These are phyloP conservation scores for Pediacus dermestoides DNA, from an alignment of 2,888 invertebrate genomes.

Conservation along the genomic window DNA sequence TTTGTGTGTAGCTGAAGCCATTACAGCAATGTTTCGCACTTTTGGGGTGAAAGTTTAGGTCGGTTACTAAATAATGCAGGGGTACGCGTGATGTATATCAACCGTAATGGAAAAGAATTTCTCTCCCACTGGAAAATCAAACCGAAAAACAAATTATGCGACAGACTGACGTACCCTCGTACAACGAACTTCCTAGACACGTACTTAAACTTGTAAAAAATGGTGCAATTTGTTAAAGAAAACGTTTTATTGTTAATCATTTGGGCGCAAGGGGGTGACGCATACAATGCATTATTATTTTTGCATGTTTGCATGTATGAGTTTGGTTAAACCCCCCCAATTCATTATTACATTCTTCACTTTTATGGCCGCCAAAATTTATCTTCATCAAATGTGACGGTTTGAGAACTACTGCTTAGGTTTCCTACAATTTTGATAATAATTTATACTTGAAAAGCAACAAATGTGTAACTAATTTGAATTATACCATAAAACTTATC, in stretches of 20 bases:
- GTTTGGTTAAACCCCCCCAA: too few relatives aligned
- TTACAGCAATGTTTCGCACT: conserved; percentile 46
- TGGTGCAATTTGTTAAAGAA: conserved; percentile 34
- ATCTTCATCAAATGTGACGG: too few relatives aligned
- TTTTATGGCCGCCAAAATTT: too few relatives aligned
- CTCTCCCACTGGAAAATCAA: conserved; percentile 40
- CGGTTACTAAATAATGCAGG: conserved; percentile 46
- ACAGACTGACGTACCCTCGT: not conserved
- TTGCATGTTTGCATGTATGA: too few relatives aligned
- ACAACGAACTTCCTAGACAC: conserved; percentile 27
- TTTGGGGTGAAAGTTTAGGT: conserved; percentile 42
- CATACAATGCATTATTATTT: too few relatives aligned
- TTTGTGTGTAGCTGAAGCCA: conserved; percentile 44
- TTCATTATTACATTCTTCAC: too few relatives aligned
- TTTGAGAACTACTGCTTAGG: too few relatives aligned
- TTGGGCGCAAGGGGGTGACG: too few relatives aligned
- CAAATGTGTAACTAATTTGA: too few relatives aligned
- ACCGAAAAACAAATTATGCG: conserved; percentile 29
- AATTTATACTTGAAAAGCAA: too few relatives aligned
- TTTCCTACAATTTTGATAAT: too few relatives aligned
- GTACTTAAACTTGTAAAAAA: conserved; percentile 32
- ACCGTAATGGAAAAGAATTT: conserved; percentile 41
- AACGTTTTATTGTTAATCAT: conserved; percentile 38
- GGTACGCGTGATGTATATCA: conserved; percentile 44
- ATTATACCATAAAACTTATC: too few relatives aligned